Base-by-base conservation (phyloP, 1,140 invertebrate genomes). In the Philopotamus ludificatus region DNA sequence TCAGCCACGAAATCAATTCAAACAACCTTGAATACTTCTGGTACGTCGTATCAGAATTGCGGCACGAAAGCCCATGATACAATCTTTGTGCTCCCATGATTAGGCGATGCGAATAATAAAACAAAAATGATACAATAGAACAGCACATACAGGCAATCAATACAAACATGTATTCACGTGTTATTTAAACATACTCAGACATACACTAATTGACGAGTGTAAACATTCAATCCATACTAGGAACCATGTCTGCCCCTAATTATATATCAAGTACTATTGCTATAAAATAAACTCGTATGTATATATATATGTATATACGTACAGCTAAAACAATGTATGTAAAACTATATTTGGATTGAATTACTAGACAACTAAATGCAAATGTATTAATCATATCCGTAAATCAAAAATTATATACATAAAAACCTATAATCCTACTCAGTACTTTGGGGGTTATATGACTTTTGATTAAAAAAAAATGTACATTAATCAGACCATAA, bases 161-260 rank as follows among this genome's bases (percentile, higher is more conserved):
- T n/a, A n/a, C n/a, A n/a, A n/a, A n/a, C n/a, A n/a, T n/a, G n/a
- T n/a, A n/a, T n/a, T n/a, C n/a, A 34, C 28, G 4, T 34, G 12
- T 34, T 7, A 4, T 12, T 34, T 12, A 34, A 12, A 4, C 42
- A 59, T 18, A 28, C 57, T 58, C 41, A 25, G 22, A 54, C 28
- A 51, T 61, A 54, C 59, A 74, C 78, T 81, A 81, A 81, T 81
- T 81, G 79, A 81, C 79, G 79, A 79, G 74, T 79, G 76, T 77
- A 75, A 78, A 55, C 77, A 80, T 80, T 70, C 64, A 77, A 81
- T 76, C 78, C 77, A 74, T 76, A 77, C 77, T 81, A 80, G 79
- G 79, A 80, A 80, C 79, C 78, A 79, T 81, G 79, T 74, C 79
- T 78, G 78, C 79, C 77, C 76, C 75, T 80, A 80, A 77, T 77